phyloP scores from a whole-genome alignment of 2,797 vertebrate species.

The Merluccius polli region DNA sequence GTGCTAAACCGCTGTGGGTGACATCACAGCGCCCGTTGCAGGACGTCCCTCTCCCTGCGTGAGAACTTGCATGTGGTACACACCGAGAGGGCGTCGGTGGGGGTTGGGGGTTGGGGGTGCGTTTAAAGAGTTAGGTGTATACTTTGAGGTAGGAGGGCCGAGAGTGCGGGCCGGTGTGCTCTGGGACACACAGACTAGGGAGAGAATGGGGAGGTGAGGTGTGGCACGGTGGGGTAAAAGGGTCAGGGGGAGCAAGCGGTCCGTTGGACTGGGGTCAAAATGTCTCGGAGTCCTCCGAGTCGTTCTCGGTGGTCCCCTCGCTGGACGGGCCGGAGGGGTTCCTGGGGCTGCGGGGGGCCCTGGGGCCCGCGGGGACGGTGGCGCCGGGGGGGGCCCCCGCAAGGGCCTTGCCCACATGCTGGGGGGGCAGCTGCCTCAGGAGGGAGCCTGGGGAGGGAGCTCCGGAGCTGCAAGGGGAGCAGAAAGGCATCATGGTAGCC shows the following conservation, averaged over 20 bases:
- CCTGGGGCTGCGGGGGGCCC: slow-evolving; percentile 59
- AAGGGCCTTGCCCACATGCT: slow-evolving; percentile 49
- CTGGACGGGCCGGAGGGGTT: slow-evolving; percentile 69
- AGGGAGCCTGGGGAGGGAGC: slow-evolving; percentile 86
- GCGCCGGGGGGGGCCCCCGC: slow-evolving; percentile 15
- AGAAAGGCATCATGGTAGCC: slow-evolving; percentile 99
- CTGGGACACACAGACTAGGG: no score
- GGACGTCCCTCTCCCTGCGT: not conserved
- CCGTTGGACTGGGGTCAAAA: slow-evolving; percentile 76
- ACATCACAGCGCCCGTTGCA: not conserved
- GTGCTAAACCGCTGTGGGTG: not conserved
- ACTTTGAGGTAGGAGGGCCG: no score
- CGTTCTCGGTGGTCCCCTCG: slow-evolving; percentile 82
- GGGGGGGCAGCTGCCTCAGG: slow-evolving; percentile 73
- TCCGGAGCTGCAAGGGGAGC: slow-evolving; percentile 93
- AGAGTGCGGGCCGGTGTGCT: no score
- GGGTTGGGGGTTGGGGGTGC: no score
- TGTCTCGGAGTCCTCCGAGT: slow-evolving; percentile 90
- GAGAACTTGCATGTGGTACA: no score
- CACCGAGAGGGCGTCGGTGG: no score
- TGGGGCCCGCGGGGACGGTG: slow-evolving; percentile 16
- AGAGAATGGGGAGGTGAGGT: not conserved
- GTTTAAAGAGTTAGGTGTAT: no score
- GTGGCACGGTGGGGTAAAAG: slow-evolving; percentile 3
- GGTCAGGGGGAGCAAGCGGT: slow-evolving; percentile 15